A percentile compares a stretch with the other conserved stretches of the same genome.
Conservation (phyloP, 2,888 invertebrate species). For the Meteorus colon region DNA sequence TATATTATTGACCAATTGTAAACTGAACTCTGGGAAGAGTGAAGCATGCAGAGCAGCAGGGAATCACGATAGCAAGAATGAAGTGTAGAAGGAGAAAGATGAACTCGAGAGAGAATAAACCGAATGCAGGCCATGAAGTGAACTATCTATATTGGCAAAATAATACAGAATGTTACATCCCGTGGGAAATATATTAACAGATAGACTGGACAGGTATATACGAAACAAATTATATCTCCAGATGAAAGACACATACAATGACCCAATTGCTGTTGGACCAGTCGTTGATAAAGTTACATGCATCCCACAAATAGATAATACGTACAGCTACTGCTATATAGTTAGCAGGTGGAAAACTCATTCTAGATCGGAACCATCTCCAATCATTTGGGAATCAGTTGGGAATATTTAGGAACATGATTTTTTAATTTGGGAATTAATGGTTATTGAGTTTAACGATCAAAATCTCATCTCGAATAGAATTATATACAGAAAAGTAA, state of each 20-base stretch:
- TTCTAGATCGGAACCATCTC: too few relatives aligned
- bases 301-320: not conserved
- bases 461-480: too few relatives aligned
- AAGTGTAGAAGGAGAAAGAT: not conserved
- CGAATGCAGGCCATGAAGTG: not conserved
- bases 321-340: not conserved
- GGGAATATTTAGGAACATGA: too few relatives aligned
- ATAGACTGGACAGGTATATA: not conserved
- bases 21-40: too few relatives aligned
- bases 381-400: too few relatives aligned
- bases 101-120: not conserved
- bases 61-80: not conserved
- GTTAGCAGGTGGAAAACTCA: too few relatives aligned
- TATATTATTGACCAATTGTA: too few relatives aligned
- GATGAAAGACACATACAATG: constrained; percentile 11
- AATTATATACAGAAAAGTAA: too few relatives aligned
- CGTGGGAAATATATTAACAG: constrained; percentile 1
- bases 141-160: not conserved
- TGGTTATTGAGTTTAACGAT: too few relatives aligned
- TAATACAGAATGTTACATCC: not conserved
- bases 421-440: too few relatives aligned
- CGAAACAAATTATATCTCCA: constrained; percentile 1
- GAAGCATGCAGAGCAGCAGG: not conserved
- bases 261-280: not conserved
- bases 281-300: constrained; percentile 1